Evolutionary conservation across 1,140 invertebrate genomes (phyloP).

Genomic region (Zophobas atratus): DNA sequence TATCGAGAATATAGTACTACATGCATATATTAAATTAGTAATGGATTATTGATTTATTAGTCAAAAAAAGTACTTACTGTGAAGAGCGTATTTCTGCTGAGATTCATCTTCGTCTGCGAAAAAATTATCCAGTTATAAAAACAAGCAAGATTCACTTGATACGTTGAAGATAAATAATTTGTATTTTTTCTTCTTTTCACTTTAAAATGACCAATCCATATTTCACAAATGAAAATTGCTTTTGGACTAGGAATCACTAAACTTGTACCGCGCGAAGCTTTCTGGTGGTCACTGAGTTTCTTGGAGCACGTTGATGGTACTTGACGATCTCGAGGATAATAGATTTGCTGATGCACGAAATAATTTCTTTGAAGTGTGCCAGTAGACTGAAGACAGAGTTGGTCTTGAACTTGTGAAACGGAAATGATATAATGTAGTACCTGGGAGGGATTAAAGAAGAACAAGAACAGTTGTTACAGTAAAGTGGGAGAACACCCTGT

Average conservation of each 20-base stretch:
- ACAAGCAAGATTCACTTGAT: too few species aligned
- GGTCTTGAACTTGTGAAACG: constrained; percentile 53
- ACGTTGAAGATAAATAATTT: too few species aligned
- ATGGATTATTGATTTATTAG: background rate
- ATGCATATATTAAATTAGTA: too few species aligned
- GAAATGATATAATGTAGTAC: constrained; percentile 50
- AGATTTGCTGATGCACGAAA: constrained; percentile 23
- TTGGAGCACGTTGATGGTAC: background rate
- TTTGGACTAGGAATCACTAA: constrained; percentile 9
- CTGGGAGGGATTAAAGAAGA: constrained; percentile 48
- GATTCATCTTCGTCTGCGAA: constrained; percentile 15
- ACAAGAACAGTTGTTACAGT: constrained; percentile 35
- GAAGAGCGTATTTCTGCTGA: constrained; percentile 15
- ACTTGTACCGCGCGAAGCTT: constrained; percentile 1
- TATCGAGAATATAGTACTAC: too few species aligned
- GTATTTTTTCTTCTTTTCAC: background rate
- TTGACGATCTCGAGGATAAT: background rate
- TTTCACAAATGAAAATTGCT: background rate
- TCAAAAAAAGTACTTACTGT: constrained; percentile 31
- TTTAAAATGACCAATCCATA: constrained; percentile 42
- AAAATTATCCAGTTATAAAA: background rate
- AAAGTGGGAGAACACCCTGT: constrained; percentile 46
- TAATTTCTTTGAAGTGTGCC: constrained; percentile 48
- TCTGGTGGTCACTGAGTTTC: background rate
- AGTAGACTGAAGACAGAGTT: constrained; percentile 49